Evolutionary conservation across 2,113 vertebrate genomes (phyloP), one percentile per base, ranked within the genome.

Genomic region (Spea multiplicata): DNA sequence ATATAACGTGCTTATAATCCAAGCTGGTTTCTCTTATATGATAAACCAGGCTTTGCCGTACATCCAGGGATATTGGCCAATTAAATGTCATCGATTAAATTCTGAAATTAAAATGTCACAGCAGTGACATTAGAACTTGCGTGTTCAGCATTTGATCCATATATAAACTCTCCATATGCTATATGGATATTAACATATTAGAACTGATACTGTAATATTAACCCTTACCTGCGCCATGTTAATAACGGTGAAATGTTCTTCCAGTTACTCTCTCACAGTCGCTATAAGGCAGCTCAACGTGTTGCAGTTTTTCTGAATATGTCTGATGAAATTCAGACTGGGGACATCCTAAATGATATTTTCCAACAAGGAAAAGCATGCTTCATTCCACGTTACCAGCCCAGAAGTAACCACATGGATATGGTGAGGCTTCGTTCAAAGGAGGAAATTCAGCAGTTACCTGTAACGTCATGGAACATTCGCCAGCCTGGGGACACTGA

Each of bases 301-400:
- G 86, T 98, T 9, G 95, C 96, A 3, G 88, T 98, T 83, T 99
- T 98, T 71, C 88, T 98, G 86, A 99, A 93, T 89, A 96, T 96
- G 95, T 81, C 88, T 0, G 97, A 98, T 79, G 97, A 99, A 86
- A 87, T 98, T 5, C 84, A 87, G 80, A 98, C 97, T 0, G 91
- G 91, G 62, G 93, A 93, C 76, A 95, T 99, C 82, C 88, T 99
- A 80, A 86, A 85, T 75, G 89, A 97, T 81, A 85, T 94, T 45
- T 96, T 98, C 30, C 91, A 78, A 45, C 78, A 73, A 72, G 94
- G 94, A 1, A 99, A 98, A 82, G 88, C 88, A 81, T 98, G 96
- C 86, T 99, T 98, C 80, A 93, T 99, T 81, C 97, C 97, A 5
- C 92, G 87, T 72, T 98, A 98, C 82, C 88, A 86, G 52, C 80